A percentile compares a stretch with the other conserved stretches of the same genome.
Evolutionary conservation across 2,113 vertebrate species (phyloP).

Genomic region (Clarias macrocephalus): DNA sequence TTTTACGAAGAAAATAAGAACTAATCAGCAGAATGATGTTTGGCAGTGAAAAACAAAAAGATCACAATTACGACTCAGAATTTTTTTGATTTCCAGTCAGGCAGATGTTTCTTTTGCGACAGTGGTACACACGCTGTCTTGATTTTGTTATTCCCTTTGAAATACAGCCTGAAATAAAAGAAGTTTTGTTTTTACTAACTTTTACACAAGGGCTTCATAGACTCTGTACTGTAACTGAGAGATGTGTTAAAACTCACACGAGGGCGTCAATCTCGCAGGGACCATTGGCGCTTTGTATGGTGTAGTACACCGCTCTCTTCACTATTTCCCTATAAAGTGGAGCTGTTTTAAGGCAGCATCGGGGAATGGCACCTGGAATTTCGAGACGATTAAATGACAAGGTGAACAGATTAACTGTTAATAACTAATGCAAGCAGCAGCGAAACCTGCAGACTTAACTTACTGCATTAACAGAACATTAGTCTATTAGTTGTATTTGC

Average conservation of each 20-base stretch:
- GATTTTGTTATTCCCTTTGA: background rate
- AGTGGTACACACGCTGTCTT: slow-evolving; percentile 6
- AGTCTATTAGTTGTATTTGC: background rate
- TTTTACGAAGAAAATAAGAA: background rate
- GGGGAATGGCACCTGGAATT: slow-evolving; percentile 26
- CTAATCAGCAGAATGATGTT: no score
- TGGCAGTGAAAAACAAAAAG: no score
- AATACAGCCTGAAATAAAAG: slow-evolving; percentile 35
- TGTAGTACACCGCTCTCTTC: background rate
- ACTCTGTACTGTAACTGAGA: background rate
- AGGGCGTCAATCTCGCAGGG: slow-evolving; percentile 42
- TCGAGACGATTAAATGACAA: background rate
- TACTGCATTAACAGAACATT: background rate
- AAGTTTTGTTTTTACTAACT: background rate
- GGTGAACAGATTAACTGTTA: background rate
- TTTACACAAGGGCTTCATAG: background rate
- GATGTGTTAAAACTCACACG: slow-evolving; percentile 41
- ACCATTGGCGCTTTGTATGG: slow-evolving; percentile 17
- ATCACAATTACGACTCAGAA: background rate
- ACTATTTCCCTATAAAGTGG: background rate
- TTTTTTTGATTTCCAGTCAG: no score
- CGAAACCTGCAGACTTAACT: background rate
- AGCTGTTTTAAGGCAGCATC: slow-evolving; percentile 29
- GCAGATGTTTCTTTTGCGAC: background rate
- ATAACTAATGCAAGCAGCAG: fast-evolving